These are phyloP conservation scores for Tonatia bakeri DNA, from an alignment of 2,113 vertebrate genomes.

Conservation along the genomic window DNA sequence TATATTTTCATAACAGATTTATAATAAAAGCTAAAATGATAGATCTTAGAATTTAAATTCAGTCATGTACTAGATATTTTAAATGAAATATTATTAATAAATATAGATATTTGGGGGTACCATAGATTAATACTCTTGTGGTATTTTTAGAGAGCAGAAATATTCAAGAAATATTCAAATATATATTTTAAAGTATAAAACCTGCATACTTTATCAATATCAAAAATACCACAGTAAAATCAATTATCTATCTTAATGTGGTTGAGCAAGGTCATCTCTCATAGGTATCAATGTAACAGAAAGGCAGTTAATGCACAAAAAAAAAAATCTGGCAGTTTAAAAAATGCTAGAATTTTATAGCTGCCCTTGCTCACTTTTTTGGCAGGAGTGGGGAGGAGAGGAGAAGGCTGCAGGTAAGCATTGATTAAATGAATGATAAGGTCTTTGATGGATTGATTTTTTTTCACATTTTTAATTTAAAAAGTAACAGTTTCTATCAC, in stretches of 20 bases:
- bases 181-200: not conserved
- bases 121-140: not conserved
- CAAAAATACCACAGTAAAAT: conserved; percentile 30
- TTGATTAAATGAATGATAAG: conserved; percentile 76
- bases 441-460: conserved; percentile 70
- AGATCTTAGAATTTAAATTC: conserved; percentile 5
- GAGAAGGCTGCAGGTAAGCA: conserved; percentile 31
- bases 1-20: not conserved
- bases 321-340: not conserved
- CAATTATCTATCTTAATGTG: conserved; percentile 41
- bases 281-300: conserved; percentile 32
- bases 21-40: not conserved
- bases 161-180: conserved; percentile 26
- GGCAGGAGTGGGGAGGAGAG: not conserved
- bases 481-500: conserved; percentile 77
- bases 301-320: conserved; percentile 18
- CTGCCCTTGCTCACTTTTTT: conserved; percentile 63
- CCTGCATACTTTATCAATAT: conserved; percentile 18
- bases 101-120: conserved; percentile 11
- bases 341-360: conserved; percentile 54
- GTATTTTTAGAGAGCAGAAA: conserved; percentile 25
- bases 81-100: conserved; percentile 35
- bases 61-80: conserved; percentile 34
- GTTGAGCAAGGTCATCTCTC: conserved; percentile 52
- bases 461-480: conserved; percentile 80